These are phyloP conservation scores for Picus viridis DNA, from an alignment of 2,797 vertebrate species.

Conservation along the genomic window DNA sequence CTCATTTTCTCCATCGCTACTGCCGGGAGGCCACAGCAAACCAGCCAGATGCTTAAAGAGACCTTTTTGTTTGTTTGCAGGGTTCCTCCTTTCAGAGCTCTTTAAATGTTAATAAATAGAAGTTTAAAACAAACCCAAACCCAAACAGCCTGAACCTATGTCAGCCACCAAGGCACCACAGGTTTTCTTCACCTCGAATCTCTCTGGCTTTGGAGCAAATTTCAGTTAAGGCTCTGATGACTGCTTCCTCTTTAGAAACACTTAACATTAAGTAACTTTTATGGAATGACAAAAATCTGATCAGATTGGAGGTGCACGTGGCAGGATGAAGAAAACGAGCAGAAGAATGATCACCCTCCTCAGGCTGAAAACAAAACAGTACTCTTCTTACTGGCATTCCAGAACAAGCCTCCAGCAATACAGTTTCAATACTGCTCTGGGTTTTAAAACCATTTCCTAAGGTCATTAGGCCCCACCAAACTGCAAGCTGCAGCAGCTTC, in stretches of 20 bases:
- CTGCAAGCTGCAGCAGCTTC: constrained; percentile 72
- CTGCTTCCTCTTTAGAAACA: neutral
- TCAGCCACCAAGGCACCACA: neutral
- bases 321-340: constrained; percentile 67
- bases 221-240: neutral
- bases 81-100: neutral
- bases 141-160: neutral
- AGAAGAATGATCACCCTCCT: constrained; percentile 56
- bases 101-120: neutral
- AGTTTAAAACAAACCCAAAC: neutral
- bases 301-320: neutral
- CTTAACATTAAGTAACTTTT: neutral
- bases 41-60: neutral
- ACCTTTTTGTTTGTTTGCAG: neutral
- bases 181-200: neutral
- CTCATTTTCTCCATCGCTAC: constrained; percentile 63
- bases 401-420: constrained; percentile 22
- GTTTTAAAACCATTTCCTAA: neutral
- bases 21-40: neutral
- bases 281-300: neutral
- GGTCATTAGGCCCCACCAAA: neutral
- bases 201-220: neutral
- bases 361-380: constrained; percentile 53
- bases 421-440: neutral
- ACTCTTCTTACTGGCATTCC: constrained; percentile 51